Evolutionary conservation across 2,888 invertebrate species (phyloP), one percentile per base, ranked within the genome.

Genomic region (Pteria penguin): DNA sequence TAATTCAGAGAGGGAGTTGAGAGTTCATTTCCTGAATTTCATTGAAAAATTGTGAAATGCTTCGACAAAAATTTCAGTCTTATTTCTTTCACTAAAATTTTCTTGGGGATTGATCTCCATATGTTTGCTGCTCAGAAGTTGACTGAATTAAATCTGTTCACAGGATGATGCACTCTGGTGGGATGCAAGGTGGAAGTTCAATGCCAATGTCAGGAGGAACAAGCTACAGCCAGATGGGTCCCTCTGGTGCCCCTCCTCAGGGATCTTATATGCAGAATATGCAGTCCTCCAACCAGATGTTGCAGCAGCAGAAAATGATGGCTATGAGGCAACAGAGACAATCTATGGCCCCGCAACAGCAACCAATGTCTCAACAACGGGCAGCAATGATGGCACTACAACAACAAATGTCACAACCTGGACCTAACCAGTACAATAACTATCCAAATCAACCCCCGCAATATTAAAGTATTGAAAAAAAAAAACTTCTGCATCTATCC

Each of bases 231-330:
- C 90, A 89, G 79, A 88, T 90, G 85, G 87, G 86, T 0, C 80
- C 85, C 18, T 76, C 78, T 29, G 84, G 78, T 8, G 76, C 78
- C 4, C 79, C 84, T 26, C 75, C 78, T 31, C 82, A 78, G 52
- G 72, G 73, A 27, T 65, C 76, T 27, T 81, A 80, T 78, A 82
- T 82, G 79, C 83, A 83, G 78, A 79, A 81, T 74, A 86, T 82
- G 77, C 86, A 82, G 29, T 84, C 75, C 66, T 86, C 82, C 82
- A 91, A 87, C 18, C 90, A 87, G 29, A 89, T 54, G 1, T 68
- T 68, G 26, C 91, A 87, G n/a, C 91, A 89, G 57, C 88, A 89
- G 79, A 82, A 84, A 8, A 78, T 86, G 69, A 90, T 87, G 87
- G 93, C 93, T 73, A 78, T 85, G 76, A 80, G 78, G n/a, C n/a